phyloP scores from a whole-genome alignment of 1,140 invertebrate species.

The Drosophila aff. region DNA sequence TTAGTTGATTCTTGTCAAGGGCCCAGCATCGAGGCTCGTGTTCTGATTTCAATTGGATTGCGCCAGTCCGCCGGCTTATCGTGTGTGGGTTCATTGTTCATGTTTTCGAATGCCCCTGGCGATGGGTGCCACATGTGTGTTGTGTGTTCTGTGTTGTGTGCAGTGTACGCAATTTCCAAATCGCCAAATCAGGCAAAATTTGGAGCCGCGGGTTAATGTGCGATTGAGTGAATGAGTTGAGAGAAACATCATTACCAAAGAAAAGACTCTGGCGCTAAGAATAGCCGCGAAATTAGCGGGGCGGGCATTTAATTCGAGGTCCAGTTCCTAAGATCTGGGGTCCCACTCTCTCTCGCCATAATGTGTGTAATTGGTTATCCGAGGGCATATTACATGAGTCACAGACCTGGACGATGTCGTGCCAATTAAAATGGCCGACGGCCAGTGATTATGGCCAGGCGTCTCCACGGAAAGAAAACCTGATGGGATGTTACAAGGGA shows the following conservation, averaged over 20 bases:
- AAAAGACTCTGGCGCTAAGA: slow-evolving; percentile 43
- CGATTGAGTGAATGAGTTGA: slow-evolving; percentile 60
- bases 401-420: slow-evolving; percentile 71
- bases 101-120: slow-evolving; percentile 28
- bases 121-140: slow-evolving; percentile 46
- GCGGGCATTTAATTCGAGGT: slow-evolving; percentile 52
- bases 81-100: slow-evolving; percentile 58
- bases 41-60: slow-evolving; percentile 52
- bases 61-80: slow-evolving; percentile 41
- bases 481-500: neutral
- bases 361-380: slow-evolving; percentile 65
- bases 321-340: slow-evolving; percentile 40
- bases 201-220: slow-evolving; percentile 61
- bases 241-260: slow-evolving; percentile 15
- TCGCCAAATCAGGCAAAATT: slow-evolving; percentile 32
- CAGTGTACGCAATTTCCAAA: slow-evolving; percentile 45
- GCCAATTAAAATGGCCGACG: slow-evolving; percentile 70
- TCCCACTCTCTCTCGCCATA: slow-evolving; percentile 1
- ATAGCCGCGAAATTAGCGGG: slow-evolving; percentile 71
- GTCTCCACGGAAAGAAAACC: slow-evolving; percentile 13
- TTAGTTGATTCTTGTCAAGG: slow-evolving; percentile 34
- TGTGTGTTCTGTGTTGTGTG: slow-evolving; percentile 17
- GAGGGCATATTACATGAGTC: slow-evolving; percentile 62
- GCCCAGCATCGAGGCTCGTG: slow-evolving; percentile 30
- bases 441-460: slow-evolving; percentile 71